A percentile compares a stretch with the other conserved stretches of the same genome.
These are phyloP conservation scores for Picathartes gymnocephalus DNA, from an alignment of 2,113 vertebrate genomes.

Conservation along the genomic window DNA sequence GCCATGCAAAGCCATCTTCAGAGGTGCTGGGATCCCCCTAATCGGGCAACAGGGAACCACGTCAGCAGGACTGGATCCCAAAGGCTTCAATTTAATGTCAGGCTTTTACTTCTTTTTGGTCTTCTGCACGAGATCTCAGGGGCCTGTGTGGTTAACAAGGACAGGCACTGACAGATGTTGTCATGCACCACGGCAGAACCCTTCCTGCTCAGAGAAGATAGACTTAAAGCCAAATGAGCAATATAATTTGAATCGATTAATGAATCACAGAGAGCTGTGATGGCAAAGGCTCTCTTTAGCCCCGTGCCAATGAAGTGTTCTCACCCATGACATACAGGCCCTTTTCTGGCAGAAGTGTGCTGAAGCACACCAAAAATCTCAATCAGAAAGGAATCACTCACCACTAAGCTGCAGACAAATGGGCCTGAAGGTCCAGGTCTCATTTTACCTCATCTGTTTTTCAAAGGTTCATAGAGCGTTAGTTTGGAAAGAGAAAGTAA, in stretches of 20 bases:
- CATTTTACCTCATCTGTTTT: background rate
- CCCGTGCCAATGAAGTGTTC: background rate
- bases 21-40: background rate
- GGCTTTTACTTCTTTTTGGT: background rate
- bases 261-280: background rate
- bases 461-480: background rate
- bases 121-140: background rate
- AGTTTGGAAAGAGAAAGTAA: background rate
- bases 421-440: background rate
- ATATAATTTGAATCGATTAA: background rate
- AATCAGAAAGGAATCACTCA: background rate
- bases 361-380: background rate
- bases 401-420: background rate
- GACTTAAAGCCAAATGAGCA: slow-evolving; percentile 4
- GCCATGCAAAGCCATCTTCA: background rate
- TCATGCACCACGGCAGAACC: background rate
- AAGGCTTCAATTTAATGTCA: background rate
- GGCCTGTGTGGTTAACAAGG: background rate
- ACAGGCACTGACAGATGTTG: background rate
- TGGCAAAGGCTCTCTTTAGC: background rate
- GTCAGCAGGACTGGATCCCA: background rate
- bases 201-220: background rate
- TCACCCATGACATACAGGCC: background rate
- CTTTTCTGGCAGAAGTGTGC: background rate
- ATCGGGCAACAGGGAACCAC: background rate